Percentiles rank a stretch among this genome's conserved stretches.
phyloP scores from a whole-genome alignment of 2,797 vertebrate species.

The Alca torda region DNA sequence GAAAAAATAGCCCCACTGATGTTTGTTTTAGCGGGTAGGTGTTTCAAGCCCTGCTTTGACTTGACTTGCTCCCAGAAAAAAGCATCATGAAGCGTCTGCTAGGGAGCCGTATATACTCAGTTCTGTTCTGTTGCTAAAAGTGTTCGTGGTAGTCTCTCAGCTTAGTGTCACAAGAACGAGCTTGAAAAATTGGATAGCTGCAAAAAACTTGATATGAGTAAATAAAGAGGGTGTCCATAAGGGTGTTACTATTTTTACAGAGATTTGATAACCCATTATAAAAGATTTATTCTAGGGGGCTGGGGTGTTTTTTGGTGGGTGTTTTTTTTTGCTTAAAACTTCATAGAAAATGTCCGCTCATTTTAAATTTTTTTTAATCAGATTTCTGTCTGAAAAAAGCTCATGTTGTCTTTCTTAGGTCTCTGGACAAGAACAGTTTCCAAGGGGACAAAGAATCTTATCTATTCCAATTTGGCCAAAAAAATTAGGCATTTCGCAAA shows the following conservation, averaged over 20 bases:
- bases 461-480: conserved; percentile 89
- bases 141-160: neutral
- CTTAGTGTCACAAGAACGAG: neutral
- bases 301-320: neutral
- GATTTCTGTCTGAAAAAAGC: neutral
- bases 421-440: conserved; percentile 88
- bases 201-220: neutral
- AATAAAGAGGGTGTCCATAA: neutral
- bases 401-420: conserved; percentile 77
- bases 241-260: neutral
- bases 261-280: neutral
- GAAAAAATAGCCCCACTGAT: neutral
- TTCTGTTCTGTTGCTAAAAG: neutral
- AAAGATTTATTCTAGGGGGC: neutral
- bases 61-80: neutral
- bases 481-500: conserved; percentile 86
- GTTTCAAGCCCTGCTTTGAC: neutral
- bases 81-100: neutral
- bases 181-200: neutral
- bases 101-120: neutral
- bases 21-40: neutral
- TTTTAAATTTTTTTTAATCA: neutral
- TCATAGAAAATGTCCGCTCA: neutral
- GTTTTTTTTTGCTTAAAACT: neutral
- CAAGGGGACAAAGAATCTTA: conserved; percentile 85